Conservation (phyloP, 2,888 invertebrate genomes). For the Oasisia sp. region DNA sequence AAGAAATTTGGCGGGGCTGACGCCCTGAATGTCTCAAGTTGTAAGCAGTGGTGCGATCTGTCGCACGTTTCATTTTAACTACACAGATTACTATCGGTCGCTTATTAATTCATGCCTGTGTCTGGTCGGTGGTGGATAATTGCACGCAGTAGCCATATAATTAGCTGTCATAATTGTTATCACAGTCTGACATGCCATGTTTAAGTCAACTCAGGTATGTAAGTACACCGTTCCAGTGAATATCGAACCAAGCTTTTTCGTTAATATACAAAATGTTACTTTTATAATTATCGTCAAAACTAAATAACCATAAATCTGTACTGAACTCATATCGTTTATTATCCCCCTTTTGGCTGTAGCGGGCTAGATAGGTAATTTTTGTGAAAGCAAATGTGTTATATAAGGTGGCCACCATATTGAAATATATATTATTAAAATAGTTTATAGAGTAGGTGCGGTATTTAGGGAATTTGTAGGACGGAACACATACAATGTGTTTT, state of each 20-base stretch:
- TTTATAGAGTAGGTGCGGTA: too few relatives aligned
- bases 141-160: not conserved
- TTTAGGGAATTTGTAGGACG: too few relatives aligned
- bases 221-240: not conserved
- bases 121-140: not conserved
- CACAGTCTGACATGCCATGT: not conserved
- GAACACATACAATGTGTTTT: too few relatives aligned
- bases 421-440: too few relatives aligned
- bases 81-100: not conserved
- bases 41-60: not conserved
- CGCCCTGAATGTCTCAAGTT: not conserved
- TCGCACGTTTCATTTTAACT: not conserved
- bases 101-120: not conserved
- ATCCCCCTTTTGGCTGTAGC: not conserved
- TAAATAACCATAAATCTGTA: not conserved
- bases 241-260: not conserved
- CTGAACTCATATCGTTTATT: not conserved
- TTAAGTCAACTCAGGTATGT: not conserved
- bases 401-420: too few relatives aligned
- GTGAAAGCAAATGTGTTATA: not conserved
- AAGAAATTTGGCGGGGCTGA: not conserved
- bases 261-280: not conserved
- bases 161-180: not conserved
- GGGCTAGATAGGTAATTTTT: not conserved
- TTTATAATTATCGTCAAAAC: not conserved